A percentile compares a stretch with the other conserved stretches of the same genome.
These are phyloP conservation scores for Sebastes itinus DNA, from an alignment of 2,797 vertebrate species.

Conservation along the genomic window DNA sequence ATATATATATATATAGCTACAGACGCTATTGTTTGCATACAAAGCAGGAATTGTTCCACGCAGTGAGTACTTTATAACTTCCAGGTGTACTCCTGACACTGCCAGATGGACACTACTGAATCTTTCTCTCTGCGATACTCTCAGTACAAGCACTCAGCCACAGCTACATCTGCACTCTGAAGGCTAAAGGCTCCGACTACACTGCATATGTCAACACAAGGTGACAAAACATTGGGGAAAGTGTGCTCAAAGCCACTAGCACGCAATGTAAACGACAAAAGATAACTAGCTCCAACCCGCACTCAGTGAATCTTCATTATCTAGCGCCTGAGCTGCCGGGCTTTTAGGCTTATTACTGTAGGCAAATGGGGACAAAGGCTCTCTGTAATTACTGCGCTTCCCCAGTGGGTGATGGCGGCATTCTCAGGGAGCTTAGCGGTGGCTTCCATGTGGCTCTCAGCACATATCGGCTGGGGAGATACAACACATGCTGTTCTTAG, in stretches of 20 bases:
- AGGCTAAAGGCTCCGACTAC: not conserved
- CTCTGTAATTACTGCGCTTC: constrained; percentile 75
- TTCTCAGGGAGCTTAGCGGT: constrained; percentile 74
- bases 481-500: constrained; percentile 51
- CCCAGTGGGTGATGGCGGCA: constrained; percentile 63
- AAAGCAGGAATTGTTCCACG: constrained; percentile 18
- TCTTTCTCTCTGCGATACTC: not conserved
- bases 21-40: constrained; percentile 38
- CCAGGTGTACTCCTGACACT: constrained; percentile 35
- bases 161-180: not conserved
- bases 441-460: constrained; percentile 55
- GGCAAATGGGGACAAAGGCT: constrained; percentile 73
- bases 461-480: constrained; percentile 45
- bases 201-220: constrained; percentile 2
- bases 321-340: constrained; percentile 52
- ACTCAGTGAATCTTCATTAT: constrained; percentile 65
- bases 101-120: constrained; percentile 33
- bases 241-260: constrained; percentile 9
- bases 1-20: not conserved
- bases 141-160: not conserved
- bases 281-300: constrained; percentile 43
- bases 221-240: not conserved
- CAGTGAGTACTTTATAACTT: constrained; percentile 25
- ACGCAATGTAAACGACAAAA: constrained; percentile 23
- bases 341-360: constrained; percentile 74